A percentile compares a stretch with the other conserved stretches of the same genome.
Conservation (phyloP, 1,140 invertebrate genomes). For the Adoxophyes honmai region DNA sequence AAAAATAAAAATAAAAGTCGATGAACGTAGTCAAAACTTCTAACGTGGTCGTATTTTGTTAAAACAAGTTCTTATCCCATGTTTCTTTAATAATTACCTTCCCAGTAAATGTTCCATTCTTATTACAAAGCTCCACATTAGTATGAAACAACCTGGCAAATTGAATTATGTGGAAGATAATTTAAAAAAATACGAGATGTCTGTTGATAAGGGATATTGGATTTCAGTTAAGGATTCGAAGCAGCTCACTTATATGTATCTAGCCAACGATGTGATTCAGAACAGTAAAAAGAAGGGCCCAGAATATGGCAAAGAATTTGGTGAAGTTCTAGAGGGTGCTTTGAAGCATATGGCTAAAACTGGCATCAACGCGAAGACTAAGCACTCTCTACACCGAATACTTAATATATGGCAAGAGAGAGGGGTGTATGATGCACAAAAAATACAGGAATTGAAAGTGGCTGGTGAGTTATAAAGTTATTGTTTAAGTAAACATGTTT, state of each 20-base stretch:
- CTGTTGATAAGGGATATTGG: not conserved
- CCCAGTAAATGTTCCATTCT: no score
- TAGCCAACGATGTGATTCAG: conserved; percentile 99
- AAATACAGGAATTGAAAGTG: conserved; percentile 86
- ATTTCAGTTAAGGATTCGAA: conserved; percentile 89
- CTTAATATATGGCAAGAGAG: conserved; percentile 95
- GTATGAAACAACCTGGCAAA: no score
- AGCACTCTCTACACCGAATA: conserved; percentile 87
- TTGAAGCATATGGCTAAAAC: conserved; percentile 88
- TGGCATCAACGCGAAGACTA: conserved; percentile 85
- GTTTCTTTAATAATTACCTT: no score
- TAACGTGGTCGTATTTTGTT: no score
- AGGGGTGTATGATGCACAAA: conserved; percentile 89
- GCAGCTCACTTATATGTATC: conserved; percentile 96
- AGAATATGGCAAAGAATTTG: conserved; percentile 95
- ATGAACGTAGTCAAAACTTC: no score
- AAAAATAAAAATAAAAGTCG: no score
- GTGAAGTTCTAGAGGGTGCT: conserved; percentile 85
- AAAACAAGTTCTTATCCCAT: no score
- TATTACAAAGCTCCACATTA: no score
- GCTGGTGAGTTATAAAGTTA: conserved; percentile 61
- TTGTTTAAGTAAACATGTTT: no score
- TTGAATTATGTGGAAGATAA: no score
- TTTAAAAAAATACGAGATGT: not conserved
- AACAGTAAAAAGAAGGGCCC: conserved; percentile 98